These are phyloP conservation scores for Patella pellucida DNA, from an alignment of 2,888 invertebrate genomes.

Conservation along the genomic window DNA sequence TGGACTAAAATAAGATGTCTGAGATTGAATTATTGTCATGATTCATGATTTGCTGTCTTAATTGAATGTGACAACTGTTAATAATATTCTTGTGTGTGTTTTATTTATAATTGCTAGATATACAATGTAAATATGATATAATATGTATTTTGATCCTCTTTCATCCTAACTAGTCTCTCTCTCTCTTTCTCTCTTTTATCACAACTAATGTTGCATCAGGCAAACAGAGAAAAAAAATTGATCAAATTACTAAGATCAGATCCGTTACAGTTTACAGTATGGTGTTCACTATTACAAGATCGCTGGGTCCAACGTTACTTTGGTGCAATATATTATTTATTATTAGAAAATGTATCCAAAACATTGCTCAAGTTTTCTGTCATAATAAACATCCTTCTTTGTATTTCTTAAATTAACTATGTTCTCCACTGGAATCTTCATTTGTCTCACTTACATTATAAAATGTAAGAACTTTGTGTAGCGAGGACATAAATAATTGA, in stretches of 20 bases:
- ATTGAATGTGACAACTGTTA: constrained; percentile 10
- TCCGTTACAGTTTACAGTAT: no score
- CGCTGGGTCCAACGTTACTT: constrained; percentile 4
- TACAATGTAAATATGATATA: constrained; percentile 11
- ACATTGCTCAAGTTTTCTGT: constrained; percentile 4
- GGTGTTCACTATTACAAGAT: not conserved
- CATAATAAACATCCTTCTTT: constrained; percentile 5
- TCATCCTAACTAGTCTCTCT: not conserved
- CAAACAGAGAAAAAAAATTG: no score
- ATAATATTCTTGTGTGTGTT: constrained; percentile 11
- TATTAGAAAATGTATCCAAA: not conserved
- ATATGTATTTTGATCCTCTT: constrained; percentile 10
- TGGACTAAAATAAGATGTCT: no score
- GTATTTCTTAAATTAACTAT: not conserved
- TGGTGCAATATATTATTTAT: not conserved
- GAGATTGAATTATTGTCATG: not conserved
- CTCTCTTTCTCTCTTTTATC: not conserved
- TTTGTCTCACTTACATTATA: no score
- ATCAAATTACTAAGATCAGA: no score
- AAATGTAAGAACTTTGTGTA: no score
- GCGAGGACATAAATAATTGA: no score
- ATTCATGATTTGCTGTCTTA: constrained; percentile 7
- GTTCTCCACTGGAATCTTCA: no score
- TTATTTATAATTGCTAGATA: constrained; percentile 12
- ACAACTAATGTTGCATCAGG: no score